Conservation (phyloP, 2,113 vertebrate species). For the Cephalopterus ornatus region DNA sequence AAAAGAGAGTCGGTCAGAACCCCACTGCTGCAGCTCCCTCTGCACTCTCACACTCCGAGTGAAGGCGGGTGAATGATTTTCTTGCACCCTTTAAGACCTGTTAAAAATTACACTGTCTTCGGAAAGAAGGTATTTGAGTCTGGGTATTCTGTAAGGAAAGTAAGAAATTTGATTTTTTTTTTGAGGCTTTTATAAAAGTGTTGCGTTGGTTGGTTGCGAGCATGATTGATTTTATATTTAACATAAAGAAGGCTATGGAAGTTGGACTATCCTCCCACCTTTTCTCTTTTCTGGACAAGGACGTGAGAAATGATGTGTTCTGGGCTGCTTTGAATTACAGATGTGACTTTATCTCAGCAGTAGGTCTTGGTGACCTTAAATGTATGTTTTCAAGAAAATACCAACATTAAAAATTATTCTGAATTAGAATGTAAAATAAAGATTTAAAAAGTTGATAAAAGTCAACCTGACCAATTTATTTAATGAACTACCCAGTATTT, state of each 20-base stretch:
- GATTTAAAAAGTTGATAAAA: not conserved
- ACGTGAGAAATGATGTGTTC: not conserved
- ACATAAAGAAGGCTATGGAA: not conserved
- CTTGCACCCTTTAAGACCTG: not conserved
- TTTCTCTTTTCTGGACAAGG: not conserved
- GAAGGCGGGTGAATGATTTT: not conserved
- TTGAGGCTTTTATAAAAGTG: not conserved
- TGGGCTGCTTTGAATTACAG: not conserved
- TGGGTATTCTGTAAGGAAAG: not conserved
- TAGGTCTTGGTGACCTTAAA: not conserved
- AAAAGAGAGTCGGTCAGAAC: not conserved
- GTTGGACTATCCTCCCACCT: not conserved
- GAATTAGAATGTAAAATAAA: not conserved
- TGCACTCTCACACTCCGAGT: not conserved
- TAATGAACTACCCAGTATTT: not conserved
- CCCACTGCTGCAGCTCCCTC: not conserved
- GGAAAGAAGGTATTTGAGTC: not conserved
- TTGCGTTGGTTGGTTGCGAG: not conserved
- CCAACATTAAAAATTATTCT: not conserved
- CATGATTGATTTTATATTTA: not conserved
- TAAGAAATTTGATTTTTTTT: constrained; percentile 3
- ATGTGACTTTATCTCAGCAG: not conserved
- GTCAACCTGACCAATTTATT: not conserved
- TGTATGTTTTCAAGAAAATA: not conserved
- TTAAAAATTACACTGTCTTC: not conserved